Base-by-base conservation (phyloP, 2,113 vertebrate species). In the Empidonax alnorum region DNA sequence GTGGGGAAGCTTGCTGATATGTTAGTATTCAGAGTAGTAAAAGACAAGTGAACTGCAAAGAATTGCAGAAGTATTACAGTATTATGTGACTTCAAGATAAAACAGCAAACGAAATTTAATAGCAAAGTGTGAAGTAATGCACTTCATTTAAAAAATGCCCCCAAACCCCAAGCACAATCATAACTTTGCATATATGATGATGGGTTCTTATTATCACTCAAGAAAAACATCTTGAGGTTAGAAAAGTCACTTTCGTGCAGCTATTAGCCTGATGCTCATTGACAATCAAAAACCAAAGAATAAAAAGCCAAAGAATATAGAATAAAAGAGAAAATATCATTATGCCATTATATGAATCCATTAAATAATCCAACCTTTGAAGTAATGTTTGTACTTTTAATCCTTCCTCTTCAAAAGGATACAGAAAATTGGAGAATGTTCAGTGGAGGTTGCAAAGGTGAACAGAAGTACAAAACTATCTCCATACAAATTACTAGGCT, bases 161-260 rank as follows among this genome's bases (percentile, higher is more conserved):
- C 13, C n/a, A n/a, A 39, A 33, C 0, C 9, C 13, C 44, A 63
- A 33, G n/a, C 17, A 59, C 14, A 78, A 6, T 61, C 61, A 74
- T 87, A 87, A 74, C 59, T 80, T 93, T 56, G 39, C 44, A 30
- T 69, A 27, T 31, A 35, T 56, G 35, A 65, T 65, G 49, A n/a
- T 49, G n/a, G 42, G 24, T 59, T 84, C 31, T 84, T 87, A 84
- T 84, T 84, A 53, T 12, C 21, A 35, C 39, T 84, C 63, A 77
- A 49, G 37, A 82, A 93, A 91, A 94, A 30, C 18, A 85, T 76
- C 62, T 49, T 47, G 30, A 83, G 91, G 66, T 90, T 83, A 90
- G 49, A 88, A 95, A 93, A 94, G 89, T 66, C 75, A 55, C 71
- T 77, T 89, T 62, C 7, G 18, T 68, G 30, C 37, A 73, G 28